Evolutionary conservation across 53 echinoderm and acorn worm species (phyloP).

Genomic region (Echinarachnius parma): DNA sequence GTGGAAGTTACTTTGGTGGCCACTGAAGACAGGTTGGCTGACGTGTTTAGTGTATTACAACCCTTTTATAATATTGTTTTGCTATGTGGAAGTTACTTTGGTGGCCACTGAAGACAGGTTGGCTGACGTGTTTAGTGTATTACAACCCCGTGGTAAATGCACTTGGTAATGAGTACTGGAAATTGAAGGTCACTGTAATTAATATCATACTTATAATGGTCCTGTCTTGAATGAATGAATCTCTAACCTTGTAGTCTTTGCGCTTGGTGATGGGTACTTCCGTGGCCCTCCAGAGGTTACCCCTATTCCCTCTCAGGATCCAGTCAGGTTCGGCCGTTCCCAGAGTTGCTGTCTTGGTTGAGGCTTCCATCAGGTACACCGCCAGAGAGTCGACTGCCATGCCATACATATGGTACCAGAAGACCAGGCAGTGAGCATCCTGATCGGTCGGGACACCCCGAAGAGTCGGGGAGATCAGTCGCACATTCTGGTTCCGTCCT

Average conservation of each 20-base stretch:
- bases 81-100: too few species aligned
- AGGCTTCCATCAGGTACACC: constrained; percentile 55
- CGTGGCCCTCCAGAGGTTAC: constrained; percentile 33
- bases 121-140: too few species aligned
- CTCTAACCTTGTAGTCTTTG: constrained; percentile 28
- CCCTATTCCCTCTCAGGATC: constrained; percentile 38
- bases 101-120: too few species aligned
- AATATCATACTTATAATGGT: too few species aligned
- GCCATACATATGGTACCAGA: constrained; percentile 92
- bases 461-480: constrained; percentile 20
- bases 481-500: constrained; percentile 26
- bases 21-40: too few species aligned
- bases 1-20: too few species aligned
- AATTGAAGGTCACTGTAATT: too few species aligned
- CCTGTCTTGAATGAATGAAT: too few species aligned
- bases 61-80: too few species aligned
- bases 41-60: too few species aligned
- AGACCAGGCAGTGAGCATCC: constrained; percentile 53
- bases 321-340: constrained; percentile 3
- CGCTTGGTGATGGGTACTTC: constrained; percentile 15
- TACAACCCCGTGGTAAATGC: too few species aligned
- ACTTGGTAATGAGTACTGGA: too few species aligned
- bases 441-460: constrained; percentile 14
- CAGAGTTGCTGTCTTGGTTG: not conserved
- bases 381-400: constrained; percentile 69